Evolutionary conservation across 2,113 vertebrate genomes (phyloP), one percentile per base, ranked within the genome.

Genomic region (Neodontobutis hainanensis): DNA sequence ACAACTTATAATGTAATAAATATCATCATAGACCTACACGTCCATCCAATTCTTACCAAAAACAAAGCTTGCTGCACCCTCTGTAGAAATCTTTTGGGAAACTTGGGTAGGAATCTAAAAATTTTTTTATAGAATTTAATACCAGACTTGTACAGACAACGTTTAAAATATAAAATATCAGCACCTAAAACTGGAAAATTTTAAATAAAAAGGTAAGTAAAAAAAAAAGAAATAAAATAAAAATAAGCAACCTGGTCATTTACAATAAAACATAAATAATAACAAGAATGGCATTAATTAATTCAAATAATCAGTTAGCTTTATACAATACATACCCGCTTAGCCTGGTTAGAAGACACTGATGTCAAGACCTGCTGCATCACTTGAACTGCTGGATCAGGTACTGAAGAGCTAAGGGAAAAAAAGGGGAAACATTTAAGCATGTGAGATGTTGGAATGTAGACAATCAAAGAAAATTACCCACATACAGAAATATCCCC

Each of bases 311-410:
- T 40, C 38, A 40, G 8, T 40, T 8, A 40, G 19, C 8, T 40
- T 40, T 40, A 40, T 40, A 32, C 15, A 7, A 38, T 10, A 88
- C 90, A 90, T 53, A 93, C 92, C 68, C 88, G 90, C 72, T 87
- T 92, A 19, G 93, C 89, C 67, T 95, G 96, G 85, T 80, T 94
- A 38, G 93, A 83, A 43, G 93, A 87, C 65, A 89, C 90, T 0
- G 92, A 82, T 10, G 92, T 82, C 86, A 95, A 83, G 67, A 87
- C 90, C 2, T 95, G 92, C 77, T 94, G 94, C 15, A 91, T 82
- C 0, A 87, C 81, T 69, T 91, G 94, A 81, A 91, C 78, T 72
- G 91, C 64, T n/a, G 92, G 90, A 8, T 92, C 90, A 0, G 92
- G 84, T 27, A 83, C 87, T 0, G 93, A 90, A 0, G 95, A 91